Evolutionary conservation across 2,113 vertebrate genomes (phyloP).

Genomic region (Psilopsiagon aurifrons): DNA sequence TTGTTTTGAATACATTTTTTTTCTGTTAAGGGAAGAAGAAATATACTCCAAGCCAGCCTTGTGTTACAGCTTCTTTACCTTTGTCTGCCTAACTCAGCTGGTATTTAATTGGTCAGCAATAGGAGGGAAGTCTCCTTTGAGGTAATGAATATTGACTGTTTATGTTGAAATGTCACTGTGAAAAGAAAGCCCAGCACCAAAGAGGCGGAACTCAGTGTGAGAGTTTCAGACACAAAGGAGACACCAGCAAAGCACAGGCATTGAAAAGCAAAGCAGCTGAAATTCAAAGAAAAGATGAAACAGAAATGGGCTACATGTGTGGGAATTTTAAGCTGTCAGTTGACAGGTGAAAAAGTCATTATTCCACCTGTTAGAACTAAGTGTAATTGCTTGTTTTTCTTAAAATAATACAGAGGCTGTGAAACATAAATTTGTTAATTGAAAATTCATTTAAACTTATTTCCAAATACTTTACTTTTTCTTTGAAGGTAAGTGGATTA

Average conservation of each 20-base stretch:
- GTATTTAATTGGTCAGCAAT: conserved; percentile 95
- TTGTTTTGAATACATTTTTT: conserved; percentile 68
- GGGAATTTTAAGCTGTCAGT: conserved; percentile 79
- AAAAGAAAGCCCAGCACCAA: conserved; percentile 88
- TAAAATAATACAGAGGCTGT: conserved; percentile 19
- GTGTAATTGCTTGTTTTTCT: conserved; percentile 66
- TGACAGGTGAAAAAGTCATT: conserved; percentile 79
- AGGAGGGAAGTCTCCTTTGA: conserved; percentile 90
- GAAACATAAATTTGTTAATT: conserved; percentile 53
- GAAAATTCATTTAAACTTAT: conserved; percentile 41
- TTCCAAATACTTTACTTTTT: conserved; percentile 39
- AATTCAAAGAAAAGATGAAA: conserved; percentile 78
- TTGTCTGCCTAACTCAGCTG: conserved; percentile 87
- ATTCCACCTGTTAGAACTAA: conserved; percentile 74
- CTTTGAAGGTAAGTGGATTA: conserved; percentile 35
- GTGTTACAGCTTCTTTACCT: conserved; percentile 72
- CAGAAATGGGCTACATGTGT: conserved; percentile 77
- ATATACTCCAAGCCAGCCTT: conserved; percentile 48
- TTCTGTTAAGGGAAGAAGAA: conserved; percentile 53
- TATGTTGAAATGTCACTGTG: conserved; percentile 91
- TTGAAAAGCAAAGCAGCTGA: conserved; percentile 80
- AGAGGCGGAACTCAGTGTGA: conserved; percentile 87
- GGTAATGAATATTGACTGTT: conserved; percentile 94
- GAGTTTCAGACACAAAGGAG: conserved; percentile 87
- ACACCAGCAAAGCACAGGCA: conserved; percentile 82